Evolutionary conservation across 2,113 vertebrate species (phyloP).

Genomic region (Oxygymnocypris stewartii): DNA sequence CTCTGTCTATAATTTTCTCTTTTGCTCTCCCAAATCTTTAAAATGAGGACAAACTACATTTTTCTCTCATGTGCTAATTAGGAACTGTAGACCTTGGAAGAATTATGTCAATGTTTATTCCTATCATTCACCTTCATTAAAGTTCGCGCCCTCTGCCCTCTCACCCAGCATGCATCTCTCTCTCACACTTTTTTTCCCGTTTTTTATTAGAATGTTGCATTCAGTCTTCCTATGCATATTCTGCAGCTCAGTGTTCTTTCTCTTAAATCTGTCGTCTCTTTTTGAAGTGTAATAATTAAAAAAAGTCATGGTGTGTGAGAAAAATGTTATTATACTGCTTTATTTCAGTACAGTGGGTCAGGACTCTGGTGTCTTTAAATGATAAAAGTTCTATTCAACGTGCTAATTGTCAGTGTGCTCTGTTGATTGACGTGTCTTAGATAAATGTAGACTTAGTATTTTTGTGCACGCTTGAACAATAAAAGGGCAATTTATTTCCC

Average conservation of each 20-base stretch:
- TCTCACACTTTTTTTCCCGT: conserved; percentile 28
- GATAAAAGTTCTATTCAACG: conserved; percentile 79
- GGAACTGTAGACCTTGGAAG: conserved; percentile 30
- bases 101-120: conserved; percentile 44
- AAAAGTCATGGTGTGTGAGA: conserved; percentile 77
- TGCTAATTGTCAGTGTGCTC: conserved; percentile 79
- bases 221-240: conserved; percentile 61
- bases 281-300: conserved; percentile 38
- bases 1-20: conserved; percentile 46
- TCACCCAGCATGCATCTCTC: conserved; percentile 22
- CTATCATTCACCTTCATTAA: conserved; percentile 39
- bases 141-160: conserved; percentile 29
- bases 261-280: conserved; percentile 72
- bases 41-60: conserved; percentile 72
- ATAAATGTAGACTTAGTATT: conserved; percentile 82
- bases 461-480: conserved; percentile 77
- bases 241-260: conserved; percentile 58
- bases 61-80: conserved; percentile 41
- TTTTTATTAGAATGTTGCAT: conserved; percentile 22
- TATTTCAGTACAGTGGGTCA: conserved; percentile 81
- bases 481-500: conserved; percentile 79
- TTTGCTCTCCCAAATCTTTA: conserved; percentile 70
- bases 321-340: conserved; percentile 75
- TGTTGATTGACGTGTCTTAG: conserved; percentile 77
- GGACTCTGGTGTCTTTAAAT: conserved; percentile 77